phyloP scores from a whole-genome alignment of 1,140 invertebrate genomes.

The Campodea augens region DNA sequence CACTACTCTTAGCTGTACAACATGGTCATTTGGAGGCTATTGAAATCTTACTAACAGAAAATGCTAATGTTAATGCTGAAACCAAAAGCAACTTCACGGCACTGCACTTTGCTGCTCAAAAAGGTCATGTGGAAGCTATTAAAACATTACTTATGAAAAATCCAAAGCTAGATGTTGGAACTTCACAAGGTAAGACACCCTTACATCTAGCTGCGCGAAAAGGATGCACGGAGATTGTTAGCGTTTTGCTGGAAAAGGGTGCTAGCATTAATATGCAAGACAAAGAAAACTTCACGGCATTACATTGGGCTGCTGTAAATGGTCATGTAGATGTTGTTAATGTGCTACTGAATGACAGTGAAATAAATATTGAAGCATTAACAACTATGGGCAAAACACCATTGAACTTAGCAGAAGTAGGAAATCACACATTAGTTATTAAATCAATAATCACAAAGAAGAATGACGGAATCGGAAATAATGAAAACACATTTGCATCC shows the following conservation, averaged over 20 bases:
- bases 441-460: no score
- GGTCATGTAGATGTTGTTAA: not conserved
- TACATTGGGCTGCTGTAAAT: conserved; percentile 10
- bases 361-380: conserved; percentile 1
- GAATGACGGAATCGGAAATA: no score
- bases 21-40: conserved; percentile 7
- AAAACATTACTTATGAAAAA: conserved; percentile 12
- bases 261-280: conserved; percentile 8
- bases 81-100: conserved; percentile 1
- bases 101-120: conserved; percentile 10
- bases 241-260: conserved; percentile 11
- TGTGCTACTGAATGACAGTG: conserved; percentile 6
- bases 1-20: conserved; percentile 14
- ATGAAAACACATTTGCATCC: no score
- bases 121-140: conserved; percentile 9
- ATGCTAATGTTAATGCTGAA: conserved; percentile 8
- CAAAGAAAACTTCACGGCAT: conserved; percentile 1
- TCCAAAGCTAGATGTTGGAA: conserved; percentile 9
- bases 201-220: conserved; percentile 13
- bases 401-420: conserved; percentile 8
- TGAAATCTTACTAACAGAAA: conserved; percentile 7
- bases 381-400: conserved; percentile 4
- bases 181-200: conserved; percentile 12
- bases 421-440: no score
- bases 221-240: conserved; percentile 11